Conservation (phyloP, 2,113 vertebrate species). For the Condylura cristata region DNA sequence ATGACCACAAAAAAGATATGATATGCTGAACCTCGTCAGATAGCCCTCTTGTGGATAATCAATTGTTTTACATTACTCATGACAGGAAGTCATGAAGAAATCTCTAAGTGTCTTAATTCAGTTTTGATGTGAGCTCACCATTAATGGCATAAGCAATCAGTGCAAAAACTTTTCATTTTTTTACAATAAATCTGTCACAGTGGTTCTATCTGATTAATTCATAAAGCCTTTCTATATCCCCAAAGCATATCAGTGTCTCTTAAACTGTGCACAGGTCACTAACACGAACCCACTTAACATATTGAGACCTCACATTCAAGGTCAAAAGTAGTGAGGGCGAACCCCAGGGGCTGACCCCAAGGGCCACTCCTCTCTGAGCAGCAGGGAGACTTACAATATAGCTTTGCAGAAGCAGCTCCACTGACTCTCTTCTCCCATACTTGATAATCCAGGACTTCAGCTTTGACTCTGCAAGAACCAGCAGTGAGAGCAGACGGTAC, state of each 20-base stretch:
- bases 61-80: not conserved
- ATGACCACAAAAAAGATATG: not conserved
- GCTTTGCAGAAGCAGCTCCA: conserved; percentile 95
- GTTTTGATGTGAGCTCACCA: not conserved
- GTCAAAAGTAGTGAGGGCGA: not conserved
- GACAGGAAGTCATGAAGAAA: not conserved
- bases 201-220: not conserved
- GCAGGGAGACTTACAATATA: conserved; percentile 91
- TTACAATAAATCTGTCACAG: not conserved
- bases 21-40: not conserved
- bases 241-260: not conserved
- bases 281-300: not conserved
- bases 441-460: conserved; percentile 99
- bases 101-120: not conserved
- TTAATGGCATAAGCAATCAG: not conserved
- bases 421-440: conserved; percentile 96
- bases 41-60: not conserved
- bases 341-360: not conserved
- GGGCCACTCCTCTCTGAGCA: not conserved
- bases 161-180: not conserved
- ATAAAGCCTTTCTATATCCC: not conserved
- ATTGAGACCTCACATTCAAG: not conserved
- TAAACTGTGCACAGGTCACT: not conserved
- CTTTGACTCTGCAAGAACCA: conserved; percentile 96
- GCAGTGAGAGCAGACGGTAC: conserved; percentile 95